Evolutionary conservation across 2,797 vertebrate genomes (phyloP), one percentile per base, ranked within the genome.

Genomic region (Phrynocephalus forsythii): DNA sequence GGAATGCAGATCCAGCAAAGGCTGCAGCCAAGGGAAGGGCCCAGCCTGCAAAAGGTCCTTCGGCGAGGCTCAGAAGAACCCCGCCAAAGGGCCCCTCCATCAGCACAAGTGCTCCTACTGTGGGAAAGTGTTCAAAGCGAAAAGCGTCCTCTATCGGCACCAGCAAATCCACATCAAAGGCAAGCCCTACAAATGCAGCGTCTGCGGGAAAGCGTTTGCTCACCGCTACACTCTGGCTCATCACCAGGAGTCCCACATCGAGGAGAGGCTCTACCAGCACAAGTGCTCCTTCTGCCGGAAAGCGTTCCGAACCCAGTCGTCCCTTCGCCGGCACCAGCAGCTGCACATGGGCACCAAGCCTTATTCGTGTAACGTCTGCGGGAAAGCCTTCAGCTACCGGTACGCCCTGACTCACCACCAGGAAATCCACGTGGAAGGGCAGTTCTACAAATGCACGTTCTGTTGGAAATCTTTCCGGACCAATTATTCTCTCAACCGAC

Each of bases 331-430:
- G 4, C 87, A 88, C 13, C 83, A 76, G 48, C 87, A 82, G 7
- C 71, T 82, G 78, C 87, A 88, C 33, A 68, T 75, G 56, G 83
- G 73, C 10, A 73, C 78, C 60, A 88, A 81, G 24, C 87, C 83
- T 2, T 88, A 88, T 68, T 33, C 67, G 0, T 88, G 87, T 26
- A 63, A 92, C 56, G 82, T 91, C 24, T 96, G 95, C 2, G 94
- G 95, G 5, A 94, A 93, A 81, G 89, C 92, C 26, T 96, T 96
- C 52, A 82, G 94, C n/a, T 95, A 93, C 38, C 91, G 92, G 63
- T 91, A 93, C 13, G 92, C 92, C 69, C 93, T 96, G 28, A 91
- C 94, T 71, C 56, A 94, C 38, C 95, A 96, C 79, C 94, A 92
- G 91, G 93, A 93, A 50, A 85, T 60, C 24, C 87, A 88, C 5